Evolutionary conservation across 1,140 invertebrate genomes (phyloP).

Genomic region (Trichoplusia ni): DNA sequence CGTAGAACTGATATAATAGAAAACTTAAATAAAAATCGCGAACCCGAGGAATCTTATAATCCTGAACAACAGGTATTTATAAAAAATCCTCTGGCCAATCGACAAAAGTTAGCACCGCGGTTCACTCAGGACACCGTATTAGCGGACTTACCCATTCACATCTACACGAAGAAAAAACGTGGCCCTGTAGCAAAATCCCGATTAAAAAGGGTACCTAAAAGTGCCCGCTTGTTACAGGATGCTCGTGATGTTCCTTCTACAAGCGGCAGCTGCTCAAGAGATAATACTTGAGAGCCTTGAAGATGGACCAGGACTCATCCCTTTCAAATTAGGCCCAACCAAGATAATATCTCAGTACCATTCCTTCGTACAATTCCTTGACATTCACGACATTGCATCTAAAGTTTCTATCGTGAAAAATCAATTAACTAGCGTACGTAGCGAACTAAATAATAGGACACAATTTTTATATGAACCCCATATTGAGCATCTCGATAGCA

Average conservation of each 20-base stretch:
- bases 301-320: constrained; percentile 33
- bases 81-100: no score
- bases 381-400: background rate
- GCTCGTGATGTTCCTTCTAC: constrained; percentile 18
- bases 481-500: constrained; percentile 22
- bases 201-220: constrained; percentile 36
- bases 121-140: constrained; percentile 32
- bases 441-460: constrained; percentile 19
- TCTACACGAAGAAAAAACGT: constrained; percentile 34
- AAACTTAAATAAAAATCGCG: constrained; percentile 26
- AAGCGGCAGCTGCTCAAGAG: constrained; percentile 14
- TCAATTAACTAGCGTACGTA: constrained; percentile 21
- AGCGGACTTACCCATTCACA: constrained; percentile 36
- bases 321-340: constrained; percentile 25
- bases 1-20: constrained; percentile 10
- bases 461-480: constrained; percentile 32
- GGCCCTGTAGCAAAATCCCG: constrained; percentile 35
- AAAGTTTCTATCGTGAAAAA: constrained; percentile 12
- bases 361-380: constrained; percentile 23
- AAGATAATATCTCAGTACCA: constrained; percentile 30
- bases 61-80: no score
- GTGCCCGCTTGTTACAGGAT: constrained; percentile 34
- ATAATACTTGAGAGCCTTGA: constrained; percentile 31
- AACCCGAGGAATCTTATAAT: no score
- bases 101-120: constrained; percentile 28